phyloP scores from a whole-genome alignment of 2,888 invertebrate genomes.

The Macrostomum cliftonense region DNA sequence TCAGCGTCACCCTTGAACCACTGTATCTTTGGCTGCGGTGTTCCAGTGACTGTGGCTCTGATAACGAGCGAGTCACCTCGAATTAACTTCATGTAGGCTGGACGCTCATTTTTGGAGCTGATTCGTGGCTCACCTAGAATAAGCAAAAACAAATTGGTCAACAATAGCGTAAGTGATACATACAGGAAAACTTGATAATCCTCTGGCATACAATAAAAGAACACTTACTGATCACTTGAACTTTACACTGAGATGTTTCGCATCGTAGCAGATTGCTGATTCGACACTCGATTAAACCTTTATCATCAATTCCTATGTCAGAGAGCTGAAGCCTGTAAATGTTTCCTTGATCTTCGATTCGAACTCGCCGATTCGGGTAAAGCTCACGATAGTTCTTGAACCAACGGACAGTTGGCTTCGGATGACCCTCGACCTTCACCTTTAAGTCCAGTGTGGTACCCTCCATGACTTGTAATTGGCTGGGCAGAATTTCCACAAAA shows the following conservation, averaged over 20 bases:
- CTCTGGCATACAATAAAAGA: neutral
- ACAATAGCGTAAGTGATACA: no score
- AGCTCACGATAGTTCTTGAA: neutral
- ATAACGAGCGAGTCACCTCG: no score
- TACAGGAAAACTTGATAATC: no score
- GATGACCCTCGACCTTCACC: neutral
- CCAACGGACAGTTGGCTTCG: neutral
- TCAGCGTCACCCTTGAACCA: no score
- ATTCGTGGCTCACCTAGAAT: no score
- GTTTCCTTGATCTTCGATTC: neutral
- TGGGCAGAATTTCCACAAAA: no score
- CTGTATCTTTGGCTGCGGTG: conserved; percentile 7
- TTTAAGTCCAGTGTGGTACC: neutral
- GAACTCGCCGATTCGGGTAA: neutral
- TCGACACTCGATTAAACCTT: conserved; percentile 1
- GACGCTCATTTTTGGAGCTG: no score
- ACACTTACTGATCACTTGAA: conserved; percentile 3
- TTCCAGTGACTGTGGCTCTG: conserved; percentile 4
- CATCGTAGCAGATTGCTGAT: neutral
- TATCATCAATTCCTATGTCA: conserved; percentile 1
- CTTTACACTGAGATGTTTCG: neutral
- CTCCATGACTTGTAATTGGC: no score
- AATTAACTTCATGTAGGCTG: no score
- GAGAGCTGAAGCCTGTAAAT: neutral
- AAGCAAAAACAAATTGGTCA: no score